Evolutionary conservation across 2,888 invertebrate species (phyloP), one percentile per base, ranked within the genome.

Genomic region (Epinotia nisella): DNA sequence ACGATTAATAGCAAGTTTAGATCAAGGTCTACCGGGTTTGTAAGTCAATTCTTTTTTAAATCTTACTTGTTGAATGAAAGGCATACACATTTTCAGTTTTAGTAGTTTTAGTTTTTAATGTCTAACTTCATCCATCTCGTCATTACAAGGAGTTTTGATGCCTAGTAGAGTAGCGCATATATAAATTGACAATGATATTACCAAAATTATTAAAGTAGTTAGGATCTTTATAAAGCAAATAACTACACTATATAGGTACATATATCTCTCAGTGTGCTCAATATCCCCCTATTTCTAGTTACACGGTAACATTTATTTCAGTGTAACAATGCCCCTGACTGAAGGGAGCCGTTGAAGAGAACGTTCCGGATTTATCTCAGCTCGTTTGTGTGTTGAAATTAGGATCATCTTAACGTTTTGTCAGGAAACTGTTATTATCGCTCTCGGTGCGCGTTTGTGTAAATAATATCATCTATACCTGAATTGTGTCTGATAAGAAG

Each of bases 231-330:
- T n/a, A n/a, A 49, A 49, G n/a, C 5, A n/a, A 49, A 49, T 15
- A 49, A 49, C 11, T 41, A 13, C 3, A 13, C 35, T 41, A 2
- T 41, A 41, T 11, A 5, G 3, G 2, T n/a, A 5, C 3, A 4
- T 10, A 11, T 2, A 10, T 41, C 10, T 41, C 10, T 41, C 41
- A 41, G 15, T 15, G 45, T 45, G 45, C 56, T 24, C 59, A 35
- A n/a, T 59, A 9, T 9, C 49, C 29, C n/a, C 24, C 35, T 24
- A 51, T 65, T 7, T 51, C 29, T 15, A 29, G 13, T 35, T 49
- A 49, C 13, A 10, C 11, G 9, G 78, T 78, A 78, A 79, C 71
- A 71, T 65, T 85, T 83, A 85, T 82, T 83, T 82, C 78, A 82
- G 81, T 77, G 80, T 80, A 80, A 77, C 78, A 76, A 74, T 77